Evolutionary conservation across 2,888 invertebrate species (phyloP).

Genomic region (Eutolmus rufibarbis): DNA sequence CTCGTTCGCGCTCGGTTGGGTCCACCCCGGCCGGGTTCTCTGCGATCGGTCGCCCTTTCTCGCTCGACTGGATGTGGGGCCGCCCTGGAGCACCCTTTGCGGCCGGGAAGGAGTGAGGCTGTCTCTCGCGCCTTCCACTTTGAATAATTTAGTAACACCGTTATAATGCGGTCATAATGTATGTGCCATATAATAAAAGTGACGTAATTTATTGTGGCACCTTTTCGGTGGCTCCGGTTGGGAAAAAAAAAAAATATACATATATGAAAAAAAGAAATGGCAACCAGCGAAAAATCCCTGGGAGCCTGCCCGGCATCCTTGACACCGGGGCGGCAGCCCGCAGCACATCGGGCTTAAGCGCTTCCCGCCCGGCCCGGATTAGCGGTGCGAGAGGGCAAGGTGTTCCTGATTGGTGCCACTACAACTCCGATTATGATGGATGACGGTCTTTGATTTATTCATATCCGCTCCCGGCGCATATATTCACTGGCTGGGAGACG

Average conservation of each 20-base stretch:
- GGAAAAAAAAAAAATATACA: neutral
- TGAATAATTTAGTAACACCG: conserved; percentile 48
- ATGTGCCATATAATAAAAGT: conserved; percentile 47
- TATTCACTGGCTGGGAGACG: neutral
- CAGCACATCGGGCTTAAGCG: conserved; percentile 1
- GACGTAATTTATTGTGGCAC: conserved; percentile 48
- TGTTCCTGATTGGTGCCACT: conserved; percentile 42
- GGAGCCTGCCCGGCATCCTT: neutral
- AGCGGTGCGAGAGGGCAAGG: conserved; percentile 37
- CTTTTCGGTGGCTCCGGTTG: conserved; percentile 26
- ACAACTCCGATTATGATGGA: conserved; percentile 43
- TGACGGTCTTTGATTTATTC: conserved; percentile 45
- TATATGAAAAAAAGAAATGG: neutral
- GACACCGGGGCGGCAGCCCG: neutral
- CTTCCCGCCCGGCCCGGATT: conserved; percentile 15
- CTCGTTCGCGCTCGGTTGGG: conserved; percentile 42
- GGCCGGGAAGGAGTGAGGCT: conserved; percentile 2
- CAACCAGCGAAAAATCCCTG: neutral
- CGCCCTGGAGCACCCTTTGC: conserved; percentile 5
- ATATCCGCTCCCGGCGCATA: conserved; percentile 22
- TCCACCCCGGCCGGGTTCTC: conserved; percentile 14
- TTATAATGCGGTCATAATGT: conserved; percentile 49
- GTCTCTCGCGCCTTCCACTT: conserved; percentile 40
- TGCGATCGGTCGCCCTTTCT: conserved; percentile 18
- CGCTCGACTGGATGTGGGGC: neutral